Evolutionary conservation across 2,113 vertebrate species (phyloP).

Genomic region (Myotis brandtii): DNA sequence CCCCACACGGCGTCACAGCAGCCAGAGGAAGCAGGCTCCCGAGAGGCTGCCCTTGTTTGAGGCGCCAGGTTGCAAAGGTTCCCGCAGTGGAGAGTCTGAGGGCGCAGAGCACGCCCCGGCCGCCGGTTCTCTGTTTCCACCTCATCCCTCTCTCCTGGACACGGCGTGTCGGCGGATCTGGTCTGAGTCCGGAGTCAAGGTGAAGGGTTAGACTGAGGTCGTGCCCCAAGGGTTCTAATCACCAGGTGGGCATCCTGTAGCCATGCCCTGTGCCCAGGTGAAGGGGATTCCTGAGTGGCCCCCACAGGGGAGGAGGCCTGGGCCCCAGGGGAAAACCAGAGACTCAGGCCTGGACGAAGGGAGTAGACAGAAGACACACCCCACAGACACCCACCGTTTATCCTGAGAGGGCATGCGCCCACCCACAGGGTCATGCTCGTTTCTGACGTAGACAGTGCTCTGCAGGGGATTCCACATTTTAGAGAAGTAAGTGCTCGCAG

Average conservation of each 20-base stretch:
- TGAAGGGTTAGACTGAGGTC: background rate
- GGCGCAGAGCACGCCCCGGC: too few relatives aligned
- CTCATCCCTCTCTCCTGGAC: background rate
- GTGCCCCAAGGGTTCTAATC: background rate
- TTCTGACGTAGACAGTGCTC: background rate
- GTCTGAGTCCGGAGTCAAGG: background rate
- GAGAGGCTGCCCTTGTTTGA: background rate
- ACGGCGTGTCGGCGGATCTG: too few relatives aligned
- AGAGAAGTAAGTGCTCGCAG: background rate
- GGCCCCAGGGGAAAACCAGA: background rate
- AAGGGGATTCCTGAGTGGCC: background rate
- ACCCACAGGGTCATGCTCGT: background rate
- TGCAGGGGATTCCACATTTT: background rate
- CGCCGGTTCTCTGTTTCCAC: rapidly evolving
- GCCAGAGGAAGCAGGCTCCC: rapidly evolving
- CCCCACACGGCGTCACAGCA: background rate
- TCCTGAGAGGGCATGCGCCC: background rate
- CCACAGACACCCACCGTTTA: rapidly evolving
- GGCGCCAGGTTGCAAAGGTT: background rate
- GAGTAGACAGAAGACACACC: background rate
- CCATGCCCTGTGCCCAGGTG: rapidly evolving
- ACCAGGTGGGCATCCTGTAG: background rate
- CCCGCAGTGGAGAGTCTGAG: background rate
- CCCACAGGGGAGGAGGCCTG: background rate
- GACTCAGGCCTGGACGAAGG: background rate